Base-by-base conservation (phyloP, 2,888 invertebrate species). In the Drosophila leonis region DNA sequence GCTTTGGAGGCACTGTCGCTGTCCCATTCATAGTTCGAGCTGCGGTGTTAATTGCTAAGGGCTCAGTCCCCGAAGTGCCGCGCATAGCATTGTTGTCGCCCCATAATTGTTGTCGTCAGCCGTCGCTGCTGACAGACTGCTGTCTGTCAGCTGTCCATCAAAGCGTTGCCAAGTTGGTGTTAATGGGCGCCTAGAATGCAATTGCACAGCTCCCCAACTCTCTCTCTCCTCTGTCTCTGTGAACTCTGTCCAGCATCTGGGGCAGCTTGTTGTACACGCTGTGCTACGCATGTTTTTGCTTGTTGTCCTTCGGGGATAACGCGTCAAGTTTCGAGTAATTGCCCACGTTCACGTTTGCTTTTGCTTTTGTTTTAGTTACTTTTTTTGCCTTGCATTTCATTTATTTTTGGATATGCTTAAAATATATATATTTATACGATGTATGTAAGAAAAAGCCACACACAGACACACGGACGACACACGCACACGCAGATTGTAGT, bases 351-450 rank as follows among this genome's bases (percentile, higher is more conserved):
- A 57, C 56, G n/a, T 20, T 49, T 33, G 49, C 6, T 13, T 49
- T 20, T 15, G 18, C 12, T 49, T 10, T 2, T 27, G 3, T 20
- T 13, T 35, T 9, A 12, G 35, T n/a, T 39, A 9, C 9, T 33
- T 15, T 33, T 70, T 63, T 83, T 88, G 83, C 88, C 83, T 70
- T 74, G 86, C 83, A 88, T 81, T 84, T 84, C 78, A 88, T 84
- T 88, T 84, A 84, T 86, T 84, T 84, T 88, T 88, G 80, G 83
- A 88, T 86, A 86, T 88, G 83, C 84, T 86, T 88, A 85, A 88
- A 69, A 62, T 80, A 39, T 54, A 18, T 39, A 78, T 77, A 24
- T 24, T 20, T 48, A 48, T 48, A 48, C n/a, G n/a, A n/a, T n/a
- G n/a, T n/a, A n/a, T n/a, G n/a, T 48, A 85, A 70, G 83, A 78